Base-by-base conservation (phyloP, 2,113 vertebrate species). In the Callipepla californica region DNA sequence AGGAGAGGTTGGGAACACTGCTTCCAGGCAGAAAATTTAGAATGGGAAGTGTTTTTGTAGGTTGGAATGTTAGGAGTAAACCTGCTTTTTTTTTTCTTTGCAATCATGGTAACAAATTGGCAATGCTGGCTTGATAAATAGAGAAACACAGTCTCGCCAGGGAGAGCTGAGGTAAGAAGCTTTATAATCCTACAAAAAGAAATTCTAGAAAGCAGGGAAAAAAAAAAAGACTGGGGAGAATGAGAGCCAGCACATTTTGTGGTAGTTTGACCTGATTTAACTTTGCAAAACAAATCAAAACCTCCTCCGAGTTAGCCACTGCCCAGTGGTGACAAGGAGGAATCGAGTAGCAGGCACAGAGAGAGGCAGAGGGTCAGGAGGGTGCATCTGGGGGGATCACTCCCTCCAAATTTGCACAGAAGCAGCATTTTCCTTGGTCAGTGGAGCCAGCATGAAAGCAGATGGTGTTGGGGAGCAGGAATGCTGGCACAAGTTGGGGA, bases 261-360 rank as follows among this genome's bases (percentile, higher is more conserved):
- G 80, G 96, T 80, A 47, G 28, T 3, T 25, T 93, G 90, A 95
- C 93, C 94, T 95, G 34, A 59, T 88, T 91, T 92, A 82, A 92
- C 92, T 89, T 85, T 38, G 80, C 62, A 23, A 79, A 87, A 34
- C 36, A 79, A 84, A 89, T 28, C 14, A 26, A 74, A 94, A 79
- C 11, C 63, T 89, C 38, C 63, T 40, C 45, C 1, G 13, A 25
- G 32, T 70, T 77, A 79, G 55, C 38, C 2, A 5, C 53, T 19
- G 47, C 53, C 77, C 65, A 5, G 11, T 6, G 36, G 61, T 26
- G 26, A 19, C 61, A 63, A 5, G 15, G 44, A 50, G 62, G 66
- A 78, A 13, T 2, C 5, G 34, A 22, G 58, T n/a, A n/a, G 19
- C 0, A 1, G 58, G 30, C 28, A 2, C 0, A 0, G 20, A 10